Evolutionary conservation across 2,888 invertebrate species (phyloP).

Genomic region (Tupiocoris notatus): DNA sequence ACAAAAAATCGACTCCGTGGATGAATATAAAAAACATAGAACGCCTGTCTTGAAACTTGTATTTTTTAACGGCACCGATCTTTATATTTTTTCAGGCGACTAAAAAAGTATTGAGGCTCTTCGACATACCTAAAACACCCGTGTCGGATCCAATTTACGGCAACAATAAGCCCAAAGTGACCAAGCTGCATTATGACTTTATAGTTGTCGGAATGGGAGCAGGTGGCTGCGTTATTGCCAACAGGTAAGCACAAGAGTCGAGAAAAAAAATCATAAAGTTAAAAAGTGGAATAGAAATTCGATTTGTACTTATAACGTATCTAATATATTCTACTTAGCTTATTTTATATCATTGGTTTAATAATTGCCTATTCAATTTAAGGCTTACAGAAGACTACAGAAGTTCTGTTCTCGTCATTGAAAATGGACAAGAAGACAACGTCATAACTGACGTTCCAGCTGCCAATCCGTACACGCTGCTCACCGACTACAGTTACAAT

Average conservation of each 20-base stretch:
- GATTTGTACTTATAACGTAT: no score
- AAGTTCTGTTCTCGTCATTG: conserved; percentile 65
- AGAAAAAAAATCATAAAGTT: no score
- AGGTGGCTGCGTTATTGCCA: conserved; percentile 69
- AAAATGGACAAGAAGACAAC: conserved; percentile 62
- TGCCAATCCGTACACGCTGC: conserved; percentile 60
- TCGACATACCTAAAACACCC: conserved; percentile 32
- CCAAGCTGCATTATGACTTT: conserved; percentile 49
- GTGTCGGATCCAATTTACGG: conserved; percentile 36
- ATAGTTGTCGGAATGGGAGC: conserved; percentile 64
- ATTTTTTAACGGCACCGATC: neutral
- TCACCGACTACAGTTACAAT: conserved; percentile 68
- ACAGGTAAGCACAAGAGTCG: conserved; percentile 52
- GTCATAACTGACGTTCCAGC: conserved; percentile 62
- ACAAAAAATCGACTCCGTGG: no score
- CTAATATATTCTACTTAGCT: no score
- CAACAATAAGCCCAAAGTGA: conserved; percentile 5
- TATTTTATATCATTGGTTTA: no score
- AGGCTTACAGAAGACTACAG: conserved; percentile 65
- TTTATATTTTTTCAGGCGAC: conserved; percentile 18
- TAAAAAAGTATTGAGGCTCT: conserved; percentile 23
- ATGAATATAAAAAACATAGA: no score
- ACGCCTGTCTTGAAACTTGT: no score
- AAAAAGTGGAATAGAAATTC: no score
- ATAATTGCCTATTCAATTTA: no score